Evolutionary conservation across 2,797 vertebrate species (phyloP), one percentile per base, ranked within the genome.

Genomic region (Zalophus californianus): DNA sequence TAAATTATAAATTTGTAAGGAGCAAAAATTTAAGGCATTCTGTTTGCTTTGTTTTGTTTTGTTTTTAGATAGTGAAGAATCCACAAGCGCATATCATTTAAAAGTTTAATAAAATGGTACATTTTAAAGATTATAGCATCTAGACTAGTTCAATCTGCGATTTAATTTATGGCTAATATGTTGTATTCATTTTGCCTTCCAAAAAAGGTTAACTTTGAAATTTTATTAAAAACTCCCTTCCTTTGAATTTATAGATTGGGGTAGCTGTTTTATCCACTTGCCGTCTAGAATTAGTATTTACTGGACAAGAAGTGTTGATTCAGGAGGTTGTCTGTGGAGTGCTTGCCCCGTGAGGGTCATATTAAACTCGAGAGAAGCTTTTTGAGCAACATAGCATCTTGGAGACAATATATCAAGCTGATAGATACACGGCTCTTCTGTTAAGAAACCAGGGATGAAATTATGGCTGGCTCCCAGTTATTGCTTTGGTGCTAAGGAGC

Each of bases 241-340:
- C 60, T 93, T 83, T 86, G 70, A 91, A 96, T 97, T 97, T 96
- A 97, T 94, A 83, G 96, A 38, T 90, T 2, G 23, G 2, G 23
- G 83, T 93, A 96, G 93, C 77, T 91, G 52, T 92, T 96, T 52
- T 98, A 98, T 95, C 96, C 95, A 96, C 98, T 96, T 96, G 86
- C 97, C 62, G 44, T 96, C 96, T 96, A 98, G 97, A 98, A 98
- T 98, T 95, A 98, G 98, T 97, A 98, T 99, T 99, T 99, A 98
- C 98, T 98, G 96, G 95, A 96, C 96, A 97, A 95, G 98, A 97
- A 98, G 96, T 91, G 98, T 99, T 99, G 98, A 98, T 98, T 99
- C 98, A 98, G 98, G 98, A 98, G 98, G 97, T 97, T 98, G 98
- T 98, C 97, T 98, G 97, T 98, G 88, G 98, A 98, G 98, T 98